These are phyloP conservation scores for Sinella curviseta DNA, from an alignment of 1,140 invertebrate species.

Conservation along the genomic window DNA sequence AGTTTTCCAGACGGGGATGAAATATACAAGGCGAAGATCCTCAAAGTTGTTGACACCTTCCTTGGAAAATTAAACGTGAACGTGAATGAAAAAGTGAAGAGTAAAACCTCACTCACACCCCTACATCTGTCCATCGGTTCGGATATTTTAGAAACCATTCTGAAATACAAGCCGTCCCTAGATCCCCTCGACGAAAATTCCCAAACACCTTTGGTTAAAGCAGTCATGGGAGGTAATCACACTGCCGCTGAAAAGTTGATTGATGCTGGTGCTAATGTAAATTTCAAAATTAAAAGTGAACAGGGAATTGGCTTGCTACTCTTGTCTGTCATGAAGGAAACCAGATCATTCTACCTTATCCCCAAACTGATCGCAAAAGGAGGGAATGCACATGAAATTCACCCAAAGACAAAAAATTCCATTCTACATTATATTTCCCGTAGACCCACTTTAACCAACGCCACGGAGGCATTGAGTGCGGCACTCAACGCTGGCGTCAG, in stretches of 20 bases:
- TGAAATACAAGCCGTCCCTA: slow-evolving; percentile 29
- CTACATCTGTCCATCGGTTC: slow-evolving; percentile 29
- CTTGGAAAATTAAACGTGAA: slow-evolving; percentile 29
- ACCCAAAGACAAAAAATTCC: slow-evolving; percentile 49
- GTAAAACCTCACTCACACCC: slow-evolving; percentile 20
- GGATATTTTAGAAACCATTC: neutral
- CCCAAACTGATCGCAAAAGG: slow-evolving; percentile 43
- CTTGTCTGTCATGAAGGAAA: neutral
- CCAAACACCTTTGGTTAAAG: slow-evolving; percentile 32
- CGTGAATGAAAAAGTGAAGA: slow-evolving; percentile 35
- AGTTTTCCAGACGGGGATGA: neutral
- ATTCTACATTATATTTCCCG: slow-evolving; percentile 50
- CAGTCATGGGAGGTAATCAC: slow-evolving; percentile 20
- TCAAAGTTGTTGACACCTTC: slow-evolving; percentile 17
- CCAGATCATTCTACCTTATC: slow-evolving; percentile 26
- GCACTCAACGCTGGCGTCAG: slow-evolving; percentile 51
- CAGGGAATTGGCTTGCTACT: slow-evolving; percentile 35
- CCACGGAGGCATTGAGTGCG: slow-evolving; percentile 45
- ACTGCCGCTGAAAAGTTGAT: slow-evolving; percentile 44
- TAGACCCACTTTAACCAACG: slow-evolving; percentile 28
- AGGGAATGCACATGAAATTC: slow-evolving; percentile 46
- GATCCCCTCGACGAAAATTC: slow-evolving; percentile 29
- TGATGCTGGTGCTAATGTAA: slow-evolving; percentile 53
- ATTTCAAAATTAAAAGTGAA: slow-evolving; percentile 50
- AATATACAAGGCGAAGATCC: neutral